phyloP scores from a whole-genome alignment of 2,113 vertebrate species.

The Ailurus styani region DNA sequence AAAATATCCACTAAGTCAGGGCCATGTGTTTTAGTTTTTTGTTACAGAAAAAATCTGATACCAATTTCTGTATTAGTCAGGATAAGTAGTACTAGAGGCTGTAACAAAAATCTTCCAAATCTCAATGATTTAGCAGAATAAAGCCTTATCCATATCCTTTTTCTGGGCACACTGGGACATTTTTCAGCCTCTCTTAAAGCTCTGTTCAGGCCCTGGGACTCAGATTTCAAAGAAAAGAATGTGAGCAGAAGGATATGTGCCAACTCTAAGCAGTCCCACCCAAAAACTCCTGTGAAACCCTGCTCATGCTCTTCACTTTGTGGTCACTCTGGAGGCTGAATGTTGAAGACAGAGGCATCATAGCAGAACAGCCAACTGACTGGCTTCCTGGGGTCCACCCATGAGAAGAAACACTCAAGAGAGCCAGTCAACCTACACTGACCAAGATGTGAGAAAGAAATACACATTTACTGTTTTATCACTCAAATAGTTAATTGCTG shows the following conservation, averaged over 20 bases:
- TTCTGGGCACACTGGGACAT: too few species aligned
- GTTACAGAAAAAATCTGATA: background rate
- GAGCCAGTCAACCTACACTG: background rate
- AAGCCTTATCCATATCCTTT: background rate
- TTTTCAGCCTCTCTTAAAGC: background rate
- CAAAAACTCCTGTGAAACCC: accelerated
- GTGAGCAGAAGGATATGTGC: background rate
- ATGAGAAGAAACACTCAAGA: background rate
- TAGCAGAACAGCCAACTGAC: background rate
- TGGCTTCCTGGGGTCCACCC: background rate
- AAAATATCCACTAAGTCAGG: background rate
- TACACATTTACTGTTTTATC: background rate
- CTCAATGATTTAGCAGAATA: background rate
- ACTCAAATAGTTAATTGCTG: background rate
- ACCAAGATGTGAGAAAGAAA: background rate
- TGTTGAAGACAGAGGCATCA: background rate
- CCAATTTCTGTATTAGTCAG: background rate
- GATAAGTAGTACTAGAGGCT: background rate
- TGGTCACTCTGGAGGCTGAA: too few species aligned
- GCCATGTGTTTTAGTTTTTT: background rate
- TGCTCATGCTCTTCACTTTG: too few species aligned
- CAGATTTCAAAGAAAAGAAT: background rate
- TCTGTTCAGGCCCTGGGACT: accelerated
- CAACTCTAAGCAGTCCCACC: background rate
- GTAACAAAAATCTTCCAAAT: background rate